Conservation (phyloP, 2,888 invertebrate genomes). For the Trichacis sp. region DNA sequence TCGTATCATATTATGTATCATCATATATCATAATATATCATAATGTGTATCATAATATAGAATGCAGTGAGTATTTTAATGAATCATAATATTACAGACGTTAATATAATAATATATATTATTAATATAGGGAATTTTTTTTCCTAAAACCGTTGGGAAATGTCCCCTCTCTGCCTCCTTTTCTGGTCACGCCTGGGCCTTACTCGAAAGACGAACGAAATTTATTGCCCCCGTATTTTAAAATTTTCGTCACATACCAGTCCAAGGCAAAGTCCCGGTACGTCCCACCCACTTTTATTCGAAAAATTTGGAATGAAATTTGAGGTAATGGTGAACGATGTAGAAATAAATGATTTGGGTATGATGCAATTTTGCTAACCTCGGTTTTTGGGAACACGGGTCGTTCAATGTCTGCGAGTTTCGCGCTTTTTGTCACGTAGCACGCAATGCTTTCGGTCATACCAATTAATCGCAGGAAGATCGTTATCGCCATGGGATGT, state of each 20-base stretch:
- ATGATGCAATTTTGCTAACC: slow-evolving; percentile 7
- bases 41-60: no score
- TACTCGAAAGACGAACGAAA: neutral
- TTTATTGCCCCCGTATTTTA: neutral
- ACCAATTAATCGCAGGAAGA: slow-evolving; percentile 66
- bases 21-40: no score
- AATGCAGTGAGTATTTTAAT: no score
- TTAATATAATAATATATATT: no score
- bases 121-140: no score
- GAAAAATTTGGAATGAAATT: neutral
- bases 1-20: no score
- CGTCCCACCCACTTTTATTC: no score
- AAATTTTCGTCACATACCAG: neutral
- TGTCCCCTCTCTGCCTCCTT: no score
- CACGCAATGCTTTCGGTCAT: slow-evolving; percentile 56
- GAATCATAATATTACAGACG: no score
- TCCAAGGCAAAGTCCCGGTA: neutral
- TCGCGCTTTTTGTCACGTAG: slow-evolving; percentile 57
- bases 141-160: no score
- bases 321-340: neutral
- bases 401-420: slow-evolving; percentile 38
- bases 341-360: neutral
- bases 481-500: slow-evolving; percentile 58
- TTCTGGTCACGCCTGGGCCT: no score
- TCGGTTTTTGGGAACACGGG: slow-evolving; percentile 6